phyloP scores from a whole-genome alignment of 1,140 invertebrate species.

The Frieseomelitta varia region DNA sequence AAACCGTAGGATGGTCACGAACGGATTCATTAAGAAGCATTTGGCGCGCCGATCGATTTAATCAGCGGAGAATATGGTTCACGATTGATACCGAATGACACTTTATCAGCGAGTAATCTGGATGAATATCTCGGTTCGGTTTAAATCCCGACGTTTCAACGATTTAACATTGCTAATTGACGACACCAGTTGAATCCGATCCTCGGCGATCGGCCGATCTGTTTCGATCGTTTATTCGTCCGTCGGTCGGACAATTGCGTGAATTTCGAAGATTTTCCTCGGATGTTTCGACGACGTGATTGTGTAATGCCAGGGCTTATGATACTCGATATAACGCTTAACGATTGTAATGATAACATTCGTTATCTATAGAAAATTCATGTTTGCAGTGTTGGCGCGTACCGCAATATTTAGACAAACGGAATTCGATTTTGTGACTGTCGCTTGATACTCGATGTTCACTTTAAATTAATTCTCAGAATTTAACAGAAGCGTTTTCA shows the following conservation, averaged over 20 bases:
- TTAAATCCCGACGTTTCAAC: conserved; percentile 21
- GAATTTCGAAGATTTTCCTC: not conserved
- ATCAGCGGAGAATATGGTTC: conserved; percentile 40
- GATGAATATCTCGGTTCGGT: conserved; percentile 29
- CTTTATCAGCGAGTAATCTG: not conserved
- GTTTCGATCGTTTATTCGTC: conserved; percentile 33
- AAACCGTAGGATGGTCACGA: conserved; percentile 31
- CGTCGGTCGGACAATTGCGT: conserved; percentile 21
- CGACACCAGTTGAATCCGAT: conserved; percentile 6
- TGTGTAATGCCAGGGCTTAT: too few species aligned
- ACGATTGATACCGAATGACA: conserved; percentile 45
- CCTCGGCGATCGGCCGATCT: not conserved
- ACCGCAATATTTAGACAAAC: too few species aligned
- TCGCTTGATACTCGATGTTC: too few species aligned
- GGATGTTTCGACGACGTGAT: not conserved
- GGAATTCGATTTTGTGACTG: too few species aligned
- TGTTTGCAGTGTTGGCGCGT: too few species aligned
- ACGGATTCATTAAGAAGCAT: conserved; percentile 58
- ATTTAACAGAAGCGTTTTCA: too few species aligned
- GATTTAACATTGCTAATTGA: conserved; percentile 36
- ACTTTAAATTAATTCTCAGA: too few species aligned
- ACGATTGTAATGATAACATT: too few species aligned
- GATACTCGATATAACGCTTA: too few species aligned
- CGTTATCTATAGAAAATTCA: too few species aligned
- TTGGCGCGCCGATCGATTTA: conserved; percentile 46